These are phyloP conservation scores for Scaptodrosophila latifasciaeformis DNA, from an alignment of 2,888 invertebrate species.

Conservation along the genomic window DNA sequence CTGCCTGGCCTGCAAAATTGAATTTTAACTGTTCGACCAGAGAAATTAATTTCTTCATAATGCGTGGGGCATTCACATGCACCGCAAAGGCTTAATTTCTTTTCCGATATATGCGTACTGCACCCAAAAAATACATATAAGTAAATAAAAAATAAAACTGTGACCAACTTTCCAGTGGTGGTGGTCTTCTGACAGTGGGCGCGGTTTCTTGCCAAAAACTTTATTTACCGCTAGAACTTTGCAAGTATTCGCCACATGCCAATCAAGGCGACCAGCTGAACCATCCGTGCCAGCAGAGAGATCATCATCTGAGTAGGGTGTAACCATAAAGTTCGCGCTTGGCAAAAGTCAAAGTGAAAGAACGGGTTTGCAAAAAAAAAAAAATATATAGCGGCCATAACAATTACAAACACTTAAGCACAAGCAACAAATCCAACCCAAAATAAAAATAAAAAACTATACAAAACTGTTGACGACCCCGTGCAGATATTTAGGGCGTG, in stretches of 20 bases:
- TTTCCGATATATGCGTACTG: constrained; percentile 18
- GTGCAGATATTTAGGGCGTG: constrained; percentile 39
- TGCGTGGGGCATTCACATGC: constrained; percentile 62
- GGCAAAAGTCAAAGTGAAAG: constrained; percentile 56
- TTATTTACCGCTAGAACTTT: constrained; percentile 61
- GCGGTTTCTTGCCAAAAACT: constrained; percentile 42
- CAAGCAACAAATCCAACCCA: constrained; percentile 14
- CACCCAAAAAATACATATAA: constrained; percentile 16
- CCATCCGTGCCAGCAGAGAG: constrained; percentile 23
- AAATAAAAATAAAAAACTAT: no score
- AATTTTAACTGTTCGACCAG: constrained; percentile 52
- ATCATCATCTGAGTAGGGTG: constrained; percentile 63
- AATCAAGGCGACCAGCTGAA: constrained; percentile 1
- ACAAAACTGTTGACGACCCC: constrained; percentile 2
- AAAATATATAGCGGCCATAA: constrained; percentile 23
- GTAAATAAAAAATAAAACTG: constrained; percentile 2
- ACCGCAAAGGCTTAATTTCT: no score
- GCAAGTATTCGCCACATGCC: constrained; percentile 5
- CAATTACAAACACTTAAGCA: constrained; percentile 41
- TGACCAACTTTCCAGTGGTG: constrained; percentile 52
- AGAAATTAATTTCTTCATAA: constrained; percentile 60
- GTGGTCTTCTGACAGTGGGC: constrained; percentile 20
- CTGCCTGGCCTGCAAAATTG: constrained; percentile 43
- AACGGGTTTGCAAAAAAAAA: constrained; percentile 43
- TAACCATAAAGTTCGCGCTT: constrained; percentile 70